Evolutionary conservation across 2,888 invertebrate species (phyloP), one percentile per base, ranked within the genome.

Genomic region (Lithodes maja): DNA sequence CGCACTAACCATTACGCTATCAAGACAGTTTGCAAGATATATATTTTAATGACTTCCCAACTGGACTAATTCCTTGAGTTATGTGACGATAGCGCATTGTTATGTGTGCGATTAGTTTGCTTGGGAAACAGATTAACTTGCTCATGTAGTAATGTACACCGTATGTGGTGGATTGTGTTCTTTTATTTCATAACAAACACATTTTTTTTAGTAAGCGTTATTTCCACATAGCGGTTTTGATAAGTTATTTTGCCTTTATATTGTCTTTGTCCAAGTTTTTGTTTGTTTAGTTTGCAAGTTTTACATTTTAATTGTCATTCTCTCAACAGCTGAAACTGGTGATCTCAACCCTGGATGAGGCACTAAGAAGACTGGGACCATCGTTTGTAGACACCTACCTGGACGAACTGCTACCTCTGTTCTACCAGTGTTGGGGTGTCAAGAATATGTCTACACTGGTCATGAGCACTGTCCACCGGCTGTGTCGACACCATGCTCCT

Each of bases 371-470:
- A 2, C 50, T 87, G 53, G 87, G 83, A 50, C 53, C 12, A 68
- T 78, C 33, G 33, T 87, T 87, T 78, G 69, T 83, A 5, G 69
- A 52, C 49, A 83, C 78, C 2, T 87, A 83, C 52, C 52, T 83
- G 50, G 79, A 54, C 3, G 87, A 87, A 50, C 50, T 87, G 68
- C 9, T 87, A 49, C 83, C 79, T 1, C 54, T 87, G 49, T 55
- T 87, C 53, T 17, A 83, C 49, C 83, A 87, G 78, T 83, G 87
- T 52, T 87, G 87, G 87, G 83, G 83, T n/a, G 7, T 55, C 53
- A 2, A 52, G 17, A 54, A 77, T 53, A 78, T 87, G 69, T 12
- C 71, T 17, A 15, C 74, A 1, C 12, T 69, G 12, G 77, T 87
- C 49, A 54, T 49, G 53, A 71, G 79, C 50, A 87, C 75, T 9